Percentiles rank a stretch among this genome's conserved stretches.
Evolutionary conservation across 2,797 vertebrate species (phyloP).

Genomic region (Peromyscus aztecus): DNA sequence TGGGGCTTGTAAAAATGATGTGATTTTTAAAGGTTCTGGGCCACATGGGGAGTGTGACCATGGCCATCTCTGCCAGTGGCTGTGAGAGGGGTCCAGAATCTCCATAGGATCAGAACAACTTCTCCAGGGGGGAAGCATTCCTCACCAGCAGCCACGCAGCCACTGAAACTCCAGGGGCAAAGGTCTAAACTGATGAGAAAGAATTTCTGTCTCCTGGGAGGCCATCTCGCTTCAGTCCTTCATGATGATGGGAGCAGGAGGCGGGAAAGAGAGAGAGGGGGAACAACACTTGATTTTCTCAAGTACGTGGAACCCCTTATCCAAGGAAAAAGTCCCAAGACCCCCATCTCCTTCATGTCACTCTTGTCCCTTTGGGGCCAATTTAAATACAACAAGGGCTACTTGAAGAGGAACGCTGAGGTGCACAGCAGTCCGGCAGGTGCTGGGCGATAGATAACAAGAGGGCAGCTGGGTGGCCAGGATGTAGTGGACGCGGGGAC

Average conservation of each 20-base stretch:
- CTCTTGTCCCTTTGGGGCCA: not conserved
- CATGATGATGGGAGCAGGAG: not conserved
- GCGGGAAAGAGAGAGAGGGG: too few relatives aligned
- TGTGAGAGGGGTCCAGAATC: not conserved
- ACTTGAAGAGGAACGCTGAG: not conserved
- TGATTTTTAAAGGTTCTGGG: not conserved
- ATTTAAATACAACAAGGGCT: not conserved
- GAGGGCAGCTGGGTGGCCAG: too few relatives aligned
- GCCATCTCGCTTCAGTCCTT: not conserved
- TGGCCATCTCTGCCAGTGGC: not conserved
- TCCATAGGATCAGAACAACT: not conserved
- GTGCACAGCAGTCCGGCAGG: not conserved
- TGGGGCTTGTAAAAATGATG: not conserved
- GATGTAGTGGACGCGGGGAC: not conserved
- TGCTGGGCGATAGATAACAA: not conserved
- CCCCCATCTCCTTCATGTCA: not conserved
- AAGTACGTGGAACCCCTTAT: not conserved
- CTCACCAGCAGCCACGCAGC: not conserved
- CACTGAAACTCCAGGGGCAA: not conserved
- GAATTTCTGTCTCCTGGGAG: not conserved
- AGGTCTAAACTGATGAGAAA: constrained; percentile 13
- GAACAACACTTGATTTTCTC: not conserved
- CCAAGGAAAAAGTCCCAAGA: not conserved
- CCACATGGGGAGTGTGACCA: not conserved
- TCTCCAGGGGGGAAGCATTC: not conserved